Percentiles rank a stretch among this genome's conserved stretches.
Evolutionary conservation across 2,888 invertebrate genomes (phyloP).

Genomic region (Drosophila picticornis): DNA sequence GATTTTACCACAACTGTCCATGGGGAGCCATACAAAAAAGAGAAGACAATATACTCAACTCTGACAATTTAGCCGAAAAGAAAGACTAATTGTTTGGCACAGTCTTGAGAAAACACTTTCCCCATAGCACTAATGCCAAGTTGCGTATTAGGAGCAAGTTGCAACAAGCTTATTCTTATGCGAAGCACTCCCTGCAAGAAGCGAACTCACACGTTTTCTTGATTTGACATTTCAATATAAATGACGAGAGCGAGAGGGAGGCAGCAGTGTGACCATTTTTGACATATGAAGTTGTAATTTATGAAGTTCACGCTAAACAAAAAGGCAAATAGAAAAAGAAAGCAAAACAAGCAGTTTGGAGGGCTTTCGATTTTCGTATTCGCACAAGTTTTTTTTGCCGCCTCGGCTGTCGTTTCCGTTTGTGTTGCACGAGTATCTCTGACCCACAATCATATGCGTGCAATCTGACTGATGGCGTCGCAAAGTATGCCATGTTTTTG

Average conservation of each 20-base stretch:
- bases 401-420: constrained; percentile 44
- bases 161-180: constrained; percentile 17
- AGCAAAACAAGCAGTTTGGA: constrained; percentile 20
- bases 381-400: constrained; percentile 36
- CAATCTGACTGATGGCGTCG: constrained; percentile 70
- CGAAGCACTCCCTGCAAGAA: constrained; percentile 7
- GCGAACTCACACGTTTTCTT: constrained; percentile 55
- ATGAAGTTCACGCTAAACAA: constrained; percentile 61
- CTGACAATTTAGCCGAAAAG: constrained; percentile 43
- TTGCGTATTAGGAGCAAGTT: constrained; percentile 2
- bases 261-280: constrained; percentile 56
- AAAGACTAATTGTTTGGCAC: constrained; percentile 25
- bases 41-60: neutral
- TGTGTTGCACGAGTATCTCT: constrained; percentile 49
- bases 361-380: constrained; percentile 42
- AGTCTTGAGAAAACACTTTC: constrained; percentile 8
- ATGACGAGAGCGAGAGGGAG: constrained; percentile 48
- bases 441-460: constrained; percentile 65
- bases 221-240: constrained; percentile 75
- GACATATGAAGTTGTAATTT: constrained; percentile 78
- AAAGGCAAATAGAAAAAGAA: constrained; percentile 18
- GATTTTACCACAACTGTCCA: neutral
- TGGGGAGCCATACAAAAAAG: constrained; percentile 4
- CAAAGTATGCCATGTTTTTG: constrained; percentile 65
- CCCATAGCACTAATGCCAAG: neutral